These are phyloP conservation scores for Conus betulinus DNA, from an alignment of 1,140 invertebrate species.

Conservation along the genomic window DNA sequence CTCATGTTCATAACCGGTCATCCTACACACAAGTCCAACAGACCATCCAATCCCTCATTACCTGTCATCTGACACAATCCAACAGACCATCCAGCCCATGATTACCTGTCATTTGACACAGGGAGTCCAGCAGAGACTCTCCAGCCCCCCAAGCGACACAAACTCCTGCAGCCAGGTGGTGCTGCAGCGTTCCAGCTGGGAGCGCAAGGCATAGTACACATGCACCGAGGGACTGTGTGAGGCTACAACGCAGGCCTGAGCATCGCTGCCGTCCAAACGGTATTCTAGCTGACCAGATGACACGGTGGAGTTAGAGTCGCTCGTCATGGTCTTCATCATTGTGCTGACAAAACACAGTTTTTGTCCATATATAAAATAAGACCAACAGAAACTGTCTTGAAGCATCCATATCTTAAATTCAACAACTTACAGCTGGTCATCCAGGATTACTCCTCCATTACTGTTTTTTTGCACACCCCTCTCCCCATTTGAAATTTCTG, in stretches of 20 bases:
- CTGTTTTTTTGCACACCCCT: not conserved
- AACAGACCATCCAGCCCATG: not conserved
- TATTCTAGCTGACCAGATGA: conserved; percentile 46
- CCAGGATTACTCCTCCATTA: not conserved
- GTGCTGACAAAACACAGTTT: not conserved
- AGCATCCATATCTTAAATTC: not conserved
- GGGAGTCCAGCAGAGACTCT: conserved; percentile 55
- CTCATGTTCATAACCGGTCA: too few relatives aligned
- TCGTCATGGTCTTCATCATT: not conserved
- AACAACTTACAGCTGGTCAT: not conserved
- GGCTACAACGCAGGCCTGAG: conserved; percentile 43
- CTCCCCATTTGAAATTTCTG: not conserved
- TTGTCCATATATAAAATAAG: not conserved
- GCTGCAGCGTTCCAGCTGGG: conserved; percentile 51
- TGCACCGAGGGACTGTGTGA: conserved; percentile 55
- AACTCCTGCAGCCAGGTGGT: conserved; percentile 62
- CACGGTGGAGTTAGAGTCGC: conserved; percentile 36
- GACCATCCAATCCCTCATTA: too few relatives aligned
- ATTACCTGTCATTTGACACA: conserved; percentile 58
- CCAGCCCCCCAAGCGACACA: conserved; percentile 57
- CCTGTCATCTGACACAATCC: too few relatives aligned
- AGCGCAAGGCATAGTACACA: conserved; percentile 58
- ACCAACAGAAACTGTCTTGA: not conserved
- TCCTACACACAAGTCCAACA: too few relatives aligned
- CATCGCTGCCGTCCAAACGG: conserved; percentile 44